Evolutionary conservation across 2,113 vertebrate genomes (phyloP).

Genomic region (Syrmaticus mikado): DNA sequence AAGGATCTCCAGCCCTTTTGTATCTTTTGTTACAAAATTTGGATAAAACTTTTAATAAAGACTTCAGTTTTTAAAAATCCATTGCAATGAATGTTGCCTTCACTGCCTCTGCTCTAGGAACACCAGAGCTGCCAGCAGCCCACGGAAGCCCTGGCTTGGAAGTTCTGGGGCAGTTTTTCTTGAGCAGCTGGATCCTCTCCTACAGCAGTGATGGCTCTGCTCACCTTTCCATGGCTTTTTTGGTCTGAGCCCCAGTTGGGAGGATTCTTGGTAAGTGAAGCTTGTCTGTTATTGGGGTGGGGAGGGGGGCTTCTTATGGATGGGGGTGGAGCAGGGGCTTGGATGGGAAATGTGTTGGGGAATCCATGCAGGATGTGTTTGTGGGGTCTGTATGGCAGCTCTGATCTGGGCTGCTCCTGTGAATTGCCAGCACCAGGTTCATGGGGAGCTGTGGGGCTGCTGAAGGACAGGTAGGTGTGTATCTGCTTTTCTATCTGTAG

Average conservation of each 20-base stretch:
- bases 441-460: not conserved
- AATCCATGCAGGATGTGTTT: rapidly evolving
- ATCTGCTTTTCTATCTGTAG: not conserved
- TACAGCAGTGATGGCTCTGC: not conserved
- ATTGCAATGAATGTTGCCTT: not conserved
- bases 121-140: not conserved
- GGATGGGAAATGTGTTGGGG: not conserved
- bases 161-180: not conserved
- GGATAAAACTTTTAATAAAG: constrained; percentile 77
- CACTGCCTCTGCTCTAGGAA: not conserved
- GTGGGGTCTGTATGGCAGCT: not conserved
- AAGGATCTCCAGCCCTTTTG: constrained; percentile 70
- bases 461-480: not conserved
- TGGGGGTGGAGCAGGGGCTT: rapidly evolving
- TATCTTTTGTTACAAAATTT: constrained; percentile 77
- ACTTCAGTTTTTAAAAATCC: constrained; percentile 70
- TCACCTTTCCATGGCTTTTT: rapidly evolving
- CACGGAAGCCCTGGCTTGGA: rapidly evolving
- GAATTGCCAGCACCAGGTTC: rapidly evolving
- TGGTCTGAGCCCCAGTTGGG: not conserved
- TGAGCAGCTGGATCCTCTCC: not conserved
- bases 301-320: too few relatives aligned
- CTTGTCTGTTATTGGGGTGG: not conserved
- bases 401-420: not conserved
- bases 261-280: not conserved